phyloP scores from a whole-genome alignment of 2,888 invertebrate genomes.

The Dolomedes plantarius region DNA sequence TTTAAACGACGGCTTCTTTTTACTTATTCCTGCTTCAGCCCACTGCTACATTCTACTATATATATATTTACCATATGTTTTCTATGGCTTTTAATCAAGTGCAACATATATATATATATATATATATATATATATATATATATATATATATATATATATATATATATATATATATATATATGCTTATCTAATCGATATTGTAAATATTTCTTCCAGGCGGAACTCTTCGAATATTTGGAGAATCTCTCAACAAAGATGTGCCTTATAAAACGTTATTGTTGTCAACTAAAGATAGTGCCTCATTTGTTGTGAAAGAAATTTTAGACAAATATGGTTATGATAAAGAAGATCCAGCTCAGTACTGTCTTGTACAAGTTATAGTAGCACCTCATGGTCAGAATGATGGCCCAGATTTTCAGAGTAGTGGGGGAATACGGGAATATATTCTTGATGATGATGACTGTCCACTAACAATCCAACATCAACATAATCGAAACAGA shows the following conservation, averaged over 20 bases:
- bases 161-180: no score
- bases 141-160: no score
- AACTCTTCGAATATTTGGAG: constrained; percentile 89
- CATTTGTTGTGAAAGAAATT: constrained; percentile 95
- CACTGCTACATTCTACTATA: no score
- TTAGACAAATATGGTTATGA: constrained; percentile 96
- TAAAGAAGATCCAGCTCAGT: constrained; percentile 91
- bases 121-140: no score
- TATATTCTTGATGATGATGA: constrained; percentile 97
- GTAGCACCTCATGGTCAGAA: constrained; percentile 60
- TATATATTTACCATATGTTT: no score
- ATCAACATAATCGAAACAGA: constrained; percentile 79
- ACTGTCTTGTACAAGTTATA: constrained; percentile 94
- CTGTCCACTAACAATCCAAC: constrained; percentile 90
- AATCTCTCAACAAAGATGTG: constrained; percentile 95
- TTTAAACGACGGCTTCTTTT: no score
- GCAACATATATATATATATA: no score
- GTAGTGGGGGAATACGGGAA: constrained; percentile 79
- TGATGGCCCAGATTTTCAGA: constrained; percentile 51
- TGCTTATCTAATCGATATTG: no score
- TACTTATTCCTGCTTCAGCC: no score
- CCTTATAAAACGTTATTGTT: constrained; percentile 98
- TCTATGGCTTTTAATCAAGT: no score
- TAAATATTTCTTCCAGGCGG: constrained; percentile 77
- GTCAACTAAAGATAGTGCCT: constrained; percentile 93